phyloP scores from a whole-genome alignment of 2,888 invertebrate genomes.

The Brachynemurus nebulosus region DNA sequence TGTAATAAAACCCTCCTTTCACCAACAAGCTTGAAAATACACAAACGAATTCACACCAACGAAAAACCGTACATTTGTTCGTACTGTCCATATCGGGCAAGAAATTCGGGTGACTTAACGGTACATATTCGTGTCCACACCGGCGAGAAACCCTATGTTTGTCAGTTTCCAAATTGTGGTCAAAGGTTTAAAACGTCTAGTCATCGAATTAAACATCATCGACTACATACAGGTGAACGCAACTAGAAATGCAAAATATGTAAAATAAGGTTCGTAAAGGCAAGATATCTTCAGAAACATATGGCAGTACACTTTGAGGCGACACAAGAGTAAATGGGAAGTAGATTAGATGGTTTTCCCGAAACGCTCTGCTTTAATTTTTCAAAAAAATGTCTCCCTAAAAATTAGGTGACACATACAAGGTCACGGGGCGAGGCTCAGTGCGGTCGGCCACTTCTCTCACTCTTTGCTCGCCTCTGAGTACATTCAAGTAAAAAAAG shows the following conservation, averaged over 20 bases:
- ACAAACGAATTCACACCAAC: conserved; percentile 19
- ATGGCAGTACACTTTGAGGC: conserved; percentile 20
- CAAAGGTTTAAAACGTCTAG: conserved; percentile 20
- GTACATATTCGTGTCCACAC: conserved; percentile 22
- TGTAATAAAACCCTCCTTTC: not conserved
- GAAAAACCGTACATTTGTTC: conserved; percentile 20
- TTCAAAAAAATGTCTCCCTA: too few species aligned
- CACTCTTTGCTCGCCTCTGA: too few species aligned
- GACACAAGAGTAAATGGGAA: too few species aligned
- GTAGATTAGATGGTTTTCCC: too few species aligned
- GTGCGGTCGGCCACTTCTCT: conserved; percentile 21
- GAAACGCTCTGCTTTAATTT: too few species aligned
- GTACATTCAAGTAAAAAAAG: too few species aligned
- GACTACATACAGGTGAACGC: conserved; percentile 33
- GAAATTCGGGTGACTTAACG: conserved; percentile 20
- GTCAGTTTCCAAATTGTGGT: conserved; percentile 20
- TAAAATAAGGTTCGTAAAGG: conserved; percentile 24
- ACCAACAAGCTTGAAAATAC: conserved; percentile 17
- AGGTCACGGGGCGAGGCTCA: too few species aligned
- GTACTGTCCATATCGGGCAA: conserved; percentile 20
- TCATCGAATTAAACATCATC: conserved; percentile 25
- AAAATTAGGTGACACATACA: too few species aligned
- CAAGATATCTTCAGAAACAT: conserved; percentile 20
- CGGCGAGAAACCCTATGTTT: conserved; percentile 20
- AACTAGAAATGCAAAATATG: conserved; percentile 31